A percentile compares a stretch with the other conserved stretches of the same genome.
These are phyloP conservation scores for Azemiops feae DNA, from an alignment of 2,113 vertebrate species.

Conservation along the genomic window DNA sequence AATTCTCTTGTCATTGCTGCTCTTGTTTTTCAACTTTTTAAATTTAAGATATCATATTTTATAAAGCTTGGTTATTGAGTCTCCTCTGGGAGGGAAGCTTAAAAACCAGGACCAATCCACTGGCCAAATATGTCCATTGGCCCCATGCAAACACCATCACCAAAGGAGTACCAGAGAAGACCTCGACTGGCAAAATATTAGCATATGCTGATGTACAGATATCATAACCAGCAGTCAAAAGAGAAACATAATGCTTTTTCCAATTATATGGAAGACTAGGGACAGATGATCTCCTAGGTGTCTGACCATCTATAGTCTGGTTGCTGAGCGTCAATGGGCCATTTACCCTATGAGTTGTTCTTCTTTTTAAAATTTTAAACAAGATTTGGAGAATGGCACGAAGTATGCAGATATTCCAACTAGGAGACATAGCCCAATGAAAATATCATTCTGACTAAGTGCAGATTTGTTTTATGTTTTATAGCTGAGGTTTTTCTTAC, in stretches of 20 bases:
- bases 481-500: background rate
- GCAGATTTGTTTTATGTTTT: background rate
- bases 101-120: background rate
- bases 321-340: background rate
- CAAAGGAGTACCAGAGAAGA: background rate
- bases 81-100: background rate
- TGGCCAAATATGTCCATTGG: background rate
- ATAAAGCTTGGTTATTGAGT: background rate
- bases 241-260: background rate
- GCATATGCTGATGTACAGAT: background rate
- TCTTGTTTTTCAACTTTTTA: background rate
- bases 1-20: background rate
- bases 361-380: background rate
- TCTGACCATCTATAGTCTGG: background rate
- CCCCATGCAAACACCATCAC: background rate
- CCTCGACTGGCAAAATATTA: background rate
- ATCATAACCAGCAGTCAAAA: background rate
- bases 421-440: background rate
- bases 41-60: background rate
- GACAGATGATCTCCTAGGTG: background rate
- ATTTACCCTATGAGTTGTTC: background rate
- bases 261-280: background rate
- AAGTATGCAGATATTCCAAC: background rate
- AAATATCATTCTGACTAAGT: background rate
- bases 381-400: background rate